Base-by-base conservation (phyloP, 2,888 invertebrate genomes). In the Eristalis pertinax region DNA sequence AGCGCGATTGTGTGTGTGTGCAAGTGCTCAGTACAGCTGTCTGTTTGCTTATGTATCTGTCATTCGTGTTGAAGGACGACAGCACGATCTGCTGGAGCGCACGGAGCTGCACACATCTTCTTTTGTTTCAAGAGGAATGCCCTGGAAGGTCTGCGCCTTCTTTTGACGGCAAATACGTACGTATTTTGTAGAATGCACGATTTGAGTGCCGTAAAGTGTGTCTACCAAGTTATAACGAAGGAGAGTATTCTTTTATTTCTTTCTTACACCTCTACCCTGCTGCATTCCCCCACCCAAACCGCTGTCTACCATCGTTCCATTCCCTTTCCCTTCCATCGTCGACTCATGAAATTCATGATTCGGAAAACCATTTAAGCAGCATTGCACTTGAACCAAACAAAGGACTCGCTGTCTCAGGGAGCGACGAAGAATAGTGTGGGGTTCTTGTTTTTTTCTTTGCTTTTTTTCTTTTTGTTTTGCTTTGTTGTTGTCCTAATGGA, bases 281-380 rank as follows among this genome's bases (percentile, higher is more conserved):
- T n/a, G 38, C 38, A 38, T 13, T 13, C 38, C 32, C 32, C 32
- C 32, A n/a, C n/a, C n/a, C 8, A 32, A 32, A 38, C 3, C 38
- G 0, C 38, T 13, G 13, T 13, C 38, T 38, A 13, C 38, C 4
- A n/a, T 35, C 11, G 11, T 10, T 0, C 13, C 38, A 32, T 0
- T 13, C 22, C 26, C n/a, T 60, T 60, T 26, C 13, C 13, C 26
- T 26, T 63, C 24, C 22, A 32, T 19, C 64, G 32, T 32, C 10
- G 43, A 15, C 32, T 69, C 56, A 32, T 58, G 56, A 38, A 81
- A 58, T 75, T 69, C 38, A 64, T 81, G 81, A 75, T 64, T 75
- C 29, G 75, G 64, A 81, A 81, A 81, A 81, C 74, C 69, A 75
- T 75, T 75, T 64, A 41, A 75, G 56, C 24, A 75, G 26, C 63